Evolutionary conservation across 2,797 vertebrate genomes (phyloP).

Genomic region (Benthosema pterotum): DNA sequence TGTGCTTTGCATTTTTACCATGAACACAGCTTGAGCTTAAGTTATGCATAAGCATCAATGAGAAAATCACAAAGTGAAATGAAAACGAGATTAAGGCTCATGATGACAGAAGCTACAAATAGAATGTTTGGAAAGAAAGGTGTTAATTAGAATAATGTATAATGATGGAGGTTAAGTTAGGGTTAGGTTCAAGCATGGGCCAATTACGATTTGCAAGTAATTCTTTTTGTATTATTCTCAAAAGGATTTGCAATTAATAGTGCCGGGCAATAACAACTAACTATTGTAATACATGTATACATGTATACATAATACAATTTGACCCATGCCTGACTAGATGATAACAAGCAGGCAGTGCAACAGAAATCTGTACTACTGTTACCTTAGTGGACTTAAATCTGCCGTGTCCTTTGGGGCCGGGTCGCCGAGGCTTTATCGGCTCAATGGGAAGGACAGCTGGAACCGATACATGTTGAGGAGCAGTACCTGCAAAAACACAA

Average conservation of each 20-base stretch:
- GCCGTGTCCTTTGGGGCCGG: constrained; percentile 52
- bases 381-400: constrained; percentile 75
- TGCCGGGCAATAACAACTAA: not conserved
- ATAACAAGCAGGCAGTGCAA: constrained; percentile 5
- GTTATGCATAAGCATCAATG: constrained; percentile 1
- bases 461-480: constrained; percentile 26
- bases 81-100: constrained; percentile 31
- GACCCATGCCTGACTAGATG: constrained; percentile 46
- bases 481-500: constrained; percentile 45
- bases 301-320: constrained; percentile 50
- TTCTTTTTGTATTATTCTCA: not conserved
- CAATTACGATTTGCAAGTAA: constrained; percentile 46
- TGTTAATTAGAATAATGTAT: constrained; percentile 17
- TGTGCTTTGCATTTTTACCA: constrained; percentile 8
- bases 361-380: constrained; percentile 36
- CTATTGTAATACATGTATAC: too few relatives aligned
- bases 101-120: constrained; percentile 6
- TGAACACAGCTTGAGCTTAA: constrained; percentile 5
- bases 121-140: constrained; percentile 25
- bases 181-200: constrained; percentile 32
- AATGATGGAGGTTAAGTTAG: constrained; percentile 4
- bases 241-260: not conserved
- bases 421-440: constrained; percentile 63
- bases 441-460: constrained; percentile 49
- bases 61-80: constrained; percentile 3